These are phyloP conservation scores for Linnaemya tessellans DNA, from an alignment of 2,888 invertebrate species.

Conservation along the genomic window DNA sequence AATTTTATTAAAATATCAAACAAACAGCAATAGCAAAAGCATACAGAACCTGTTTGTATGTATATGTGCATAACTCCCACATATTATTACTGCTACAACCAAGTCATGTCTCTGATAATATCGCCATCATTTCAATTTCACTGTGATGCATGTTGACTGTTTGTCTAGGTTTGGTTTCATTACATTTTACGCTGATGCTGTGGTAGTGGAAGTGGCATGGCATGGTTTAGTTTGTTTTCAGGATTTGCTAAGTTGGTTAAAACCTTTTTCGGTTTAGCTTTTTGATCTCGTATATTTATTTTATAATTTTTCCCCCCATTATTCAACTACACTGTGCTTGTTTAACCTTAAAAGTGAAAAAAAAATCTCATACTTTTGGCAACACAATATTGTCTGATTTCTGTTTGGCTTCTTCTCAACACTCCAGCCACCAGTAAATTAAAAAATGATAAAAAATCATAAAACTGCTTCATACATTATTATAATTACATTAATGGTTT, in stretches of 20 bases:
- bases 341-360: constrained; percentile 59
- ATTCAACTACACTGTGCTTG: constrained; percentile 35
- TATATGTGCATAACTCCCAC: background rate
- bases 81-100: constrained; percentile 6
- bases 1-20: constrained; percentile 78
- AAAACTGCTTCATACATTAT: constrained; percentile 56
- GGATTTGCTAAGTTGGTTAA: constrained; percentile 58
- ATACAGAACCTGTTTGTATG: background rate
- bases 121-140: constrained; percentile 60
- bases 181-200: constrained; percentile 30
- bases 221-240: constrained; percentile 53
- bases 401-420: background rate
- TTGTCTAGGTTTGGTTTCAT: constrained; percentile 56
- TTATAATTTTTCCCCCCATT: background rate
- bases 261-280: constrained; percentile 71
- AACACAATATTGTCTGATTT: constrained; percentile 51
- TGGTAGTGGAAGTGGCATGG: constrained; percentile 25
- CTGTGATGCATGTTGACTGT: constrained; percentile 44
- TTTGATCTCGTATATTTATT: constrained; percentile 69
- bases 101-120: constrained; percentile 24
- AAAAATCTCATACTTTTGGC: constrained; percentile 36
- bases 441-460: constrained; percentile 22
- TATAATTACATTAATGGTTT: constrained; percentile 71
- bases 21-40: constrained; percentile 29
- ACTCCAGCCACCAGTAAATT: constrained; percentile 20